phyloP scores from a whole-genome alignment of 2,113 vertebrate genomes.

The Carettochelys insculpta region DNA sequence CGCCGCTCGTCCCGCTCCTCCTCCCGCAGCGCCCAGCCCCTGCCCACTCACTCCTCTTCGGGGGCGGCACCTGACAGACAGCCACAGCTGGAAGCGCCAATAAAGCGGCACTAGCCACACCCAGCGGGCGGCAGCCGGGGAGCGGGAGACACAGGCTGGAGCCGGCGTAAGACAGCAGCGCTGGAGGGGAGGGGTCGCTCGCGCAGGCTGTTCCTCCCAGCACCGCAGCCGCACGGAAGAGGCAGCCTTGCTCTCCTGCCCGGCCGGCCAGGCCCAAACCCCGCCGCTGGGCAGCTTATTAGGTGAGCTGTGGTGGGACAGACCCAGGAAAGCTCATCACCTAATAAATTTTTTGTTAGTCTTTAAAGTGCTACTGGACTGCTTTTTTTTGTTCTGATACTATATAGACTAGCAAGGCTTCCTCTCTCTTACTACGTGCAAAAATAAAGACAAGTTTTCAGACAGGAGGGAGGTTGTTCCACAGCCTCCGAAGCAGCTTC shows the following conservation, averaged over 20 bases:
- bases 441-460: background rate
- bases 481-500: background rate
- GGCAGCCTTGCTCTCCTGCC: background rate
- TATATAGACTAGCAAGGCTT: too few species aligned
- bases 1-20: background rate
- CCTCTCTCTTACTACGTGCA: too few species aligned
- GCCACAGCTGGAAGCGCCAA: constrained; percentile 60
- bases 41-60: background rate
- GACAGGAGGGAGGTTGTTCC: background rate
- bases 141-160: background rate
- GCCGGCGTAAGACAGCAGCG: background rate
- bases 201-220: background rate
- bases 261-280: too few species aligned
- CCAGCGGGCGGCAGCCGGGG: constrained; percentile 11
- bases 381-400: too few species aligned
- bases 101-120: constrained; percentile 40
- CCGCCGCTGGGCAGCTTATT: too few species aligned
- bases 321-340: too few species aligned
- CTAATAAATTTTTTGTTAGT: too few species aligned
- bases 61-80: constrained; percentile 65
- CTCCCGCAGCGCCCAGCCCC: background rate
- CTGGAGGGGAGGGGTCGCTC: background rate
- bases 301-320: too few species aligned
- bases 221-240: background rate
- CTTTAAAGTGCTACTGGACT: too few species aligned